A percentile compares a stretch with the other conserved stretches of the same genome.
Evolutionary conservation across 2,888 invertebrate genomes (phyloP).

Genomic region (Cerastis leucographa): DNA sequence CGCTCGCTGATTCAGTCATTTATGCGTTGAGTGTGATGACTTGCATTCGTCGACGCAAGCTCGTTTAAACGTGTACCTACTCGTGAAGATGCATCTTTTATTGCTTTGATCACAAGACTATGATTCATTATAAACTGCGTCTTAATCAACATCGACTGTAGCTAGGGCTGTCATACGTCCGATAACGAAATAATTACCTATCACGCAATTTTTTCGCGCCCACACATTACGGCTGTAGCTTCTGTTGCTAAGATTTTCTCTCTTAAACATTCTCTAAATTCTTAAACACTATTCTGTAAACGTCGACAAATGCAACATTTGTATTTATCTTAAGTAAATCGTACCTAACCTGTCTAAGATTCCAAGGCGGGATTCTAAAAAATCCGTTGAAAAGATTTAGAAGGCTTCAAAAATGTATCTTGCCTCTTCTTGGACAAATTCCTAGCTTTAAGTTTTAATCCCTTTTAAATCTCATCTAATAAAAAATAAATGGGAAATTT

Average conservation of each 20-base stretch:
- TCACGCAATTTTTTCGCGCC: neutral
- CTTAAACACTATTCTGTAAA: neutral
- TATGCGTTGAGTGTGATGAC: neutral
- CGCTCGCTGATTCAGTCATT: no score
- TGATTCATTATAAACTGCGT: constrained; percentile 27
- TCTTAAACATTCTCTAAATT: neutral
- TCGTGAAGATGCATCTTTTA: constrained; percentile 11
- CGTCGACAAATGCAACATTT: neutral
- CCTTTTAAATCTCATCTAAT: no score
- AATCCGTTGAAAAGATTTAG: neutral
- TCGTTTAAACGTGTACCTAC: neutral
- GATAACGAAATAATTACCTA: neutral
- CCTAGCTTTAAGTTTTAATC: no score
- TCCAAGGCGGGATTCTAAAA: neutral
- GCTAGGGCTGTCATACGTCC: neutral
- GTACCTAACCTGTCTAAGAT: neutral
- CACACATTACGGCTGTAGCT: neutral
- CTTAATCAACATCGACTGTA: neutral
- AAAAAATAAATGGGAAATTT: no score
- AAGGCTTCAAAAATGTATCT: neutral
- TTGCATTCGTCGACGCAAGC: neutral
- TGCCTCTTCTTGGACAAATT: neutral
- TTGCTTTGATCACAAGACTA: neutral
- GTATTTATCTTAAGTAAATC: neutral
- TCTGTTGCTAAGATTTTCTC: neutral